Conservation (phyloP, 2,888 invertebrate genomes). For the Yponomeuta plumbellus region DNA sequence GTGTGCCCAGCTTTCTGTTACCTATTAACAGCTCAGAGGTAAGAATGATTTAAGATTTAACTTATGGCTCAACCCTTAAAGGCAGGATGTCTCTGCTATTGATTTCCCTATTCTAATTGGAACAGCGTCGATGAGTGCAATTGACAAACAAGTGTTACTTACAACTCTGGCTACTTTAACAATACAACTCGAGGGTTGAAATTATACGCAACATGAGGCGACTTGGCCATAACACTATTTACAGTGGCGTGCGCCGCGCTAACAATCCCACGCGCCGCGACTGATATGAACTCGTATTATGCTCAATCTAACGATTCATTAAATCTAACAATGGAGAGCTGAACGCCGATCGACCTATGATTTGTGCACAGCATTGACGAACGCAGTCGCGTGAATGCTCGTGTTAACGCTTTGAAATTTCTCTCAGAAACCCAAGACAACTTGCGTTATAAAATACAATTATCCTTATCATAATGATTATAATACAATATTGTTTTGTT, state of each 20-base stretch:
- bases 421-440: slow-evolving; percentile 72
- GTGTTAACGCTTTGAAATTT: slow-evolving; percentile 57
- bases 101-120: slow-evolving; percentile 38
- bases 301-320: slow-evolving; percentile 64
- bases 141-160: slow-evolving; percentile 75
- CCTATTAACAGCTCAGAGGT: background rate
- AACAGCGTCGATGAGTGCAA: slow-evolving; percentile 71
- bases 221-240: slow-evolving; percentile 52
- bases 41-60: background rate
- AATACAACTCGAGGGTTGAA: slow-evolving; percentile 62
- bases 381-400: slow-evolving; percentile 59
- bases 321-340: slow-evolving; percentile 52
- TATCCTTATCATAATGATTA: slow-evolving; percentile 73
- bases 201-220: slow-evolving; percentile 50
- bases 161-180: slow-evolving; percentile 69
- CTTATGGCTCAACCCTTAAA: background rate
- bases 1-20: no score
- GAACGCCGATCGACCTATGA: slow-evolving; percentile 47
- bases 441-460: slow-evolving; percentile 71
- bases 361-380: slow-evolving; percentile 72
- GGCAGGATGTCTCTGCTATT: background rate
- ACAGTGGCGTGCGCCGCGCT: slow-evolving; percentile 37
- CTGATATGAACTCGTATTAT: slow-evolving; percentile 55
- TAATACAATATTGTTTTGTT: slow-evolving; percentile 46
- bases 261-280: slow-evolving; percentile 37